phyloP scores from a whole-genome alignment of 2,113 vertebrate genomes.

The Mustela lutreola region DNA sequence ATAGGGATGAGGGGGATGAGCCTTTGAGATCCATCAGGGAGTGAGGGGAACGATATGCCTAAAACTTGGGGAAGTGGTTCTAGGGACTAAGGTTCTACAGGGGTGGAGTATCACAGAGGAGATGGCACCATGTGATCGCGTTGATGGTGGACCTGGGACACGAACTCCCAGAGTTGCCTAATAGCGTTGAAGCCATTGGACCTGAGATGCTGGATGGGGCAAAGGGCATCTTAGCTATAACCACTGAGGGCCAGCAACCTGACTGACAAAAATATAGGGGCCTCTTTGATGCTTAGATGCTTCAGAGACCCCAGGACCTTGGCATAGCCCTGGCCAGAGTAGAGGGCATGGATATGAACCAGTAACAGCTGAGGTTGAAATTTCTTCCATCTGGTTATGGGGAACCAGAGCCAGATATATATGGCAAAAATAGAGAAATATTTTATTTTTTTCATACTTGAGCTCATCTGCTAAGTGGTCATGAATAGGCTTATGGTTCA shows the following conservation, averaged over 20 bases:
- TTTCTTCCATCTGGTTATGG: background rate
- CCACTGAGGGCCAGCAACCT: background rate
- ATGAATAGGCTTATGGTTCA: background rate
- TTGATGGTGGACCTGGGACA: background rate
- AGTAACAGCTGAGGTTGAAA: background rate
- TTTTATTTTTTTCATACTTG: background rate
- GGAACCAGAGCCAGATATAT: background rate
- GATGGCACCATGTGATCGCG: background rate
- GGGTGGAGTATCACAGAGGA: background rate
- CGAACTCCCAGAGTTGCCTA: background rate
- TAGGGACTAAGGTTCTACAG: background rate
- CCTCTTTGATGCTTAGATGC: background rate
- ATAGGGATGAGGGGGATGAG: background rate
- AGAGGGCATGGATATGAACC: background rate
- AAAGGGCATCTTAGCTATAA: background rate
- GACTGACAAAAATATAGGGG: background rate
- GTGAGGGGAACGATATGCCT: background rate
- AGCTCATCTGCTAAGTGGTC: background rate
- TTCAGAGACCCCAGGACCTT: background rate
- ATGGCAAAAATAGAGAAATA: background rate
- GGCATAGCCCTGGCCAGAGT: background rate
- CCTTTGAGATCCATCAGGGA: background rate
- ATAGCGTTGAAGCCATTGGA: background rate
- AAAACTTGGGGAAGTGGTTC: background rate
- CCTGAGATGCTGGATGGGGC: background rate